Conservation (phyloP, 2,797 vertebrate genomes). For the Acanthiza pusilla region DNA sequence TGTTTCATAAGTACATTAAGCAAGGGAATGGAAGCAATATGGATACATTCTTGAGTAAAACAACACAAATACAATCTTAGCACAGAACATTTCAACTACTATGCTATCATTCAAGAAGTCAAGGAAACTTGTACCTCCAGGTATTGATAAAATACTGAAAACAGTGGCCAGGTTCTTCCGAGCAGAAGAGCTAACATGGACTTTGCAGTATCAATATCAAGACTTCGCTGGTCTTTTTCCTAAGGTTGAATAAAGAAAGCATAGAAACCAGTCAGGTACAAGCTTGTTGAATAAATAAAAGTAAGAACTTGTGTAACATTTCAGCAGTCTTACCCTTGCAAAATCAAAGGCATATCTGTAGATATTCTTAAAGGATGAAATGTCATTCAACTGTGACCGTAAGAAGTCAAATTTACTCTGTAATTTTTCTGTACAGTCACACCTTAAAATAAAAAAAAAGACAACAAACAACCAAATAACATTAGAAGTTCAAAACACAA, state of each 20-base stretch:
- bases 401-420: conserved; percentile 93
- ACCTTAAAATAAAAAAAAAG: conserved; percentile 75
- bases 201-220: conserved; percentile 95
- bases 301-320: background rate
- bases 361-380: conserved; percentile 90
- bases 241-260: conserved; percentile 57
- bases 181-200: conserved; percentile 93
- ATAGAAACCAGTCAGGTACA: background rate
- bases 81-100: background rate
- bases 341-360: conserved; percentile 99
- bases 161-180: conserved; percentile 91
- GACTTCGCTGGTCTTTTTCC: conserved; percentile 96
- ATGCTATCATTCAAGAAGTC: background rate
- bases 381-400: conserved; percentile 87
- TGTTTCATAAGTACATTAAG: background rate
- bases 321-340: conserved; percentile 83
- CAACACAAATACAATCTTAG: background rate
- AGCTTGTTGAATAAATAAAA: background rate
- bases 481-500: conserved; percentile 29
- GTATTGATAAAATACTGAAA: conserved; percentile 93
- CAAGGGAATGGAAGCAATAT: background rate
- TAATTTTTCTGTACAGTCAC: conserved; percentile 91
- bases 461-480: background rate
- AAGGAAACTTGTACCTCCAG: conserved; percentile 83
- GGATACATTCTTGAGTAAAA: background rate